phyloP scores from a whole-genome alignment of 2,888 invertebrate genomes.

The Agrochola lota region DNA sequence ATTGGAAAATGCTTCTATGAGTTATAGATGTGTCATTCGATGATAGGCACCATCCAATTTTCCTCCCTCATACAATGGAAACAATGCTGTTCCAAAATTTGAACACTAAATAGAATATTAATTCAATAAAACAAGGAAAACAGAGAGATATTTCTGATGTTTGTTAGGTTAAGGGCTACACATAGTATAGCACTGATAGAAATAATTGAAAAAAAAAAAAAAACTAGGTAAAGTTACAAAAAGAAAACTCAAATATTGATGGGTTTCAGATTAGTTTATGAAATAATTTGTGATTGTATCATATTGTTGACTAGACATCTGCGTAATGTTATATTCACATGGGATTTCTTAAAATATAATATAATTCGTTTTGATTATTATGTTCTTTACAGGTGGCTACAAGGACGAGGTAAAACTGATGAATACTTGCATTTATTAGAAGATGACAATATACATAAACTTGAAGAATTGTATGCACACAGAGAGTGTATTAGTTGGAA shows the following conservation, averaged over 20 bases:
- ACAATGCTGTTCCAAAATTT: background rate
- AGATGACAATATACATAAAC: constrained; percentile 89
- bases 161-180: background rate
- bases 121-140: constrained; percentile 23
- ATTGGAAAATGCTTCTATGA: background rate
- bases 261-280: no score
- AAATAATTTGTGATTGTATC: background rate
- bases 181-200: background rate
- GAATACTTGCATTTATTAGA: constrained; percentile 93
- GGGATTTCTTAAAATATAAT: no score
- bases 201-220: background rate
- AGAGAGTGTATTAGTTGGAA: constrained; percentile 93
- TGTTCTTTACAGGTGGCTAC: constrained; percentile 92
- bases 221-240: no score
- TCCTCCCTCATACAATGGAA: constrained; percentile 4
- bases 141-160: background rate
- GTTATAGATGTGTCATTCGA: constrained; percentile 16
- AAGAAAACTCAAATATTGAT: background rate
- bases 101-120: background rate
- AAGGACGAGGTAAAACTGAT: constrained; percentile 93
- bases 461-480: constrained; percentile 86
- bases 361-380: background rate
- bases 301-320: background rate
- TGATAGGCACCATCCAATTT: background rate
- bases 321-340: background rate